A percentile compares a stretch with the other conserved stretches of the same genome.
These are phyloP conservation scores for Virgularia gustaviana DNA, from an alignment of 92 coral and sea anemone genomes.

Conservation along the genomic window DNA sequence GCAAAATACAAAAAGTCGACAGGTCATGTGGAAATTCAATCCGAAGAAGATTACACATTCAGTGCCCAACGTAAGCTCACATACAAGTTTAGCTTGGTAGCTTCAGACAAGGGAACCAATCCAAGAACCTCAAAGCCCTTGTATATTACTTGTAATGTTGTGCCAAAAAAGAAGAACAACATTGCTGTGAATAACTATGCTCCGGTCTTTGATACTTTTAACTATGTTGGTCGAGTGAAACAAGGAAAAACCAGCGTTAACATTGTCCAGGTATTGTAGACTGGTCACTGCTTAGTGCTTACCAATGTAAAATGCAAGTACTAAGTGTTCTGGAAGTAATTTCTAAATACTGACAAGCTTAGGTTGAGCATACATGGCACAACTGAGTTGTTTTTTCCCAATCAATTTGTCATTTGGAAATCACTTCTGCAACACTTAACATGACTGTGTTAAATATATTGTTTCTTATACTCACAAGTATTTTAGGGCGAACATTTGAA, in stretches of 20 bases:
- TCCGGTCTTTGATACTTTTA: conserved; percentile 61
- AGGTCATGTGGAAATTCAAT: conserved; percentile 55
- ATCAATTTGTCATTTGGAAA: too few species aligned
- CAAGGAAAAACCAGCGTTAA: conserved; percentile 57
- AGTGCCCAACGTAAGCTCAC: conserved; percentile 71
- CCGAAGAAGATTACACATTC: conserved; percentile 36
- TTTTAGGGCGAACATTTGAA: too few species aligned
- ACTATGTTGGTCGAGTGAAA: conserved; percentile 58
- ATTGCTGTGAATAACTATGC: conserved; percentile 65
- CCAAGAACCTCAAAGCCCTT: conserved; percentile 58
- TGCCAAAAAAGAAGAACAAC: conserved; percentile 30
- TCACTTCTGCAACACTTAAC: too few species aligned
- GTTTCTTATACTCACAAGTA: too few species aligned
- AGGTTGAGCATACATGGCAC: too few species aligned
- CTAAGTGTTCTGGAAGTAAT: too few species aligned
- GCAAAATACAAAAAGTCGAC: conserved; percentile 49
- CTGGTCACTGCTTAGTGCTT: background rate
- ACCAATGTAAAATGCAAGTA: too few species aligned
- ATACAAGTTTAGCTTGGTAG: conserved; percentile 71
- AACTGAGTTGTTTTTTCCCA: too few species aligned
- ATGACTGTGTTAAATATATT: too few species aligned
- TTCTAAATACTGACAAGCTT: too few species aligned
- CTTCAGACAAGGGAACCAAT: conserved; percentile 71
- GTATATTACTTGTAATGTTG: conserved; percentile 69
- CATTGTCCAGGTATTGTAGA: conserved; percentile 61